Percentiles rank a stretch among this genome's conserved stretches.
These are phyloP conservation scores for Antigone vipio DNA, from an alignment of 2,113 vertebrate genomes.

Conservation along the genomic window DNA sequence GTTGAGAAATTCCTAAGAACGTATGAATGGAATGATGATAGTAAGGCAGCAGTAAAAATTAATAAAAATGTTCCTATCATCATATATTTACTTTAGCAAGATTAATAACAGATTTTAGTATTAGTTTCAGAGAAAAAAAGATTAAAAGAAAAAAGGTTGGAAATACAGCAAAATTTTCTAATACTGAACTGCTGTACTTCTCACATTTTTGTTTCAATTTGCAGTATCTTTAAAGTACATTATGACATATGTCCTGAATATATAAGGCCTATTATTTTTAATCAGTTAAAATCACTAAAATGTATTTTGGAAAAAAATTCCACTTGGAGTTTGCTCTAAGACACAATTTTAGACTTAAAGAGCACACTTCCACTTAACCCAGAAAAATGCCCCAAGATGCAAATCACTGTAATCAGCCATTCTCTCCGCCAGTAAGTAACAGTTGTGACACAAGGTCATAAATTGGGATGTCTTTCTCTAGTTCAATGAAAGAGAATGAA, in stretches of 20 bases:
- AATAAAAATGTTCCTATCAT: not conserved
- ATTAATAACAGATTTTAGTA: not conserved
- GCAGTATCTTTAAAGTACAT: not conserved
- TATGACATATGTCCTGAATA: not conserved
- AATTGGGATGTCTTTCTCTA: not conserved
- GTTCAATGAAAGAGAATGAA: not conserved
- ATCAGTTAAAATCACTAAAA: not conserved
- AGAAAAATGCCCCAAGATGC: not conserved
- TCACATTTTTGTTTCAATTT: not conserved
- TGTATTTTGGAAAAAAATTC: not conserved
- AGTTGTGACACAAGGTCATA: not conserved
- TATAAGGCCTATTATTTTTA: not conserved
- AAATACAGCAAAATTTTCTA: not conserved
- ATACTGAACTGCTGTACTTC: not conserved
- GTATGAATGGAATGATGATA: not conserved
- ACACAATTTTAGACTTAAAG: not conserved
- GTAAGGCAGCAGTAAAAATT: not conserved
- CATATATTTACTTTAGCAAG: not conserved
- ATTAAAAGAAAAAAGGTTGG: not conserved
- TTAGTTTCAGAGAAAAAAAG: not conserved
- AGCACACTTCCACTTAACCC: not conserved
- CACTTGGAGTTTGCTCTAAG: not conserved
- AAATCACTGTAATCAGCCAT: not conserved
- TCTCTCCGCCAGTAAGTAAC: not conserved
- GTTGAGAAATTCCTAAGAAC: not conserved